Percentiles rank a stretch among this genome's conserved stretches.
Conservation (phyloP, 2,888 invertebrate genomes). For the Pocota personata region DNA sequence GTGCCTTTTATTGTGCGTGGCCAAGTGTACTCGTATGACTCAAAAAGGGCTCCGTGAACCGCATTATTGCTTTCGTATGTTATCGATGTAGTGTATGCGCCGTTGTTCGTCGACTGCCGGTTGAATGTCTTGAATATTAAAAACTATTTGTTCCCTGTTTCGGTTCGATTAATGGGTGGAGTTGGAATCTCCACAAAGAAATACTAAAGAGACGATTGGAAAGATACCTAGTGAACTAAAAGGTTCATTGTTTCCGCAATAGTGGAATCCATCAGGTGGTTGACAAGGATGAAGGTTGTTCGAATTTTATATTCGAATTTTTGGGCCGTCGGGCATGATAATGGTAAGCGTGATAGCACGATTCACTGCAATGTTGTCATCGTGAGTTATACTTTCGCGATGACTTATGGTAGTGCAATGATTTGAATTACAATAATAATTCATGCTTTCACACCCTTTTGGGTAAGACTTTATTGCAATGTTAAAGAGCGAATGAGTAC, state of each 20-base stretch:
- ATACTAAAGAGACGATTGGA: neutral
- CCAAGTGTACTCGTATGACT: slow-evolving; percentile 41
- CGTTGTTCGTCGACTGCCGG: slow-evolving; percentile 12
- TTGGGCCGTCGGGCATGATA: neutral
- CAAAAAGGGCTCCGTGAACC: slow-evolving; percentile 42
- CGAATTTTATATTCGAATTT: neutral
- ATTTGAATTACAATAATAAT: slow-evolving; percentile 1
- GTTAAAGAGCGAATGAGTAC: no score
- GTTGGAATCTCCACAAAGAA: neutral
- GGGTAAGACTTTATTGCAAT: neutral
- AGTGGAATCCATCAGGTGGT: neutral
- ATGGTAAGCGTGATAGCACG: neutral
- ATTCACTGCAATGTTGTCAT: neutral
- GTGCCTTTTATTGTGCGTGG: slow-evolving; percentile 17
- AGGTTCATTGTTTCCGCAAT: slow-evolving; percentile 1
- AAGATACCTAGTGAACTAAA: slow-evolving; percentile 8
- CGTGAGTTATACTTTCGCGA: slow-evolving; percentile 23
- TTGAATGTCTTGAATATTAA: slow-evolving; percentile 43
- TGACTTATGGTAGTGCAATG: neutral
- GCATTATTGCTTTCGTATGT: slow-evolving; percentile 6
- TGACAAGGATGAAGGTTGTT: neutral
- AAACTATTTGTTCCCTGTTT: neutral
- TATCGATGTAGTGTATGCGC: slow-evolving; percentile 5
- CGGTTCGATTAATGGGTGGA: neutral
- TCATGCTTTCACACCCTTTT: slow-evolving; percentile 22